Base-by-base conservation (phyloP, 2,888 invertebrate species). In the Caprella mutica region DNA sequence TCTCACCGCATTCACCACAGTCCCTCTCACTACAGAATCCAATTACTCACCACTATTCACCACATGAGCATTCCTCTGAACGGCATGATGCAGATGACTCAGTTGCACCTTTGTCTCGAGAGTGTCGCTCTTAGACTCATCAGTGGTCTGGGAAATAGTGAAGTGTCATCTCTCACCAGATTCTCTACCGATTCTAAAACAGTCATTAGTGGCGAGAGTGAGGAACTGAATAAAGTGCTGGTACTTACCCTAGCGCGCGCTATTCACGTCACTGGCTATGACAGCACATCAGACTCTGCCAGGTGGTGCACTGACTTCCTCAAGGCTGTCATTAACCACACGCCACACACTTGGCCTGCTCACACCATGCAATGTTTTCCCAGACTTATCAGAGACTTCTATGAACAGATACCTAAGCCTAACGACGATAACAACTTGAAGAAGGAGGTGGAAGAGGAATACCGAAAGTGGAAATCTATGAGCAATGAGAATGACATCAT, bases 381-480 rank as follows among this genome's bases (percentile, higher is more conserved):
- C 0, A 81, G 85, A 0, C 85, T 86, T 5, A 77, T 94, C 4
- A 83, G 85, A 50, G 92, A 92, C 68, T 94, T 93, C 71, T 94
- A 92, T 72, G 80, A 86, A 52, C 83, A 85, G 74, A 65, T 66
- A 56, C 53, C 61, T 19, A 55, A 56, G 21, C 63, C 65, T 8
- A 44, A 62, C 70, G 93, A 93, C 39, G 46, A 44, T 24, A 44
- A 55, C 33, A 55, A 55, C 24, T 21, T 55, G 33, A 55, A 55
- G 65, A 63, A 89, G 74, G 86, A 88, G 0, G 91, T 93, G 0
- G 92, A 93, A 69, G 91, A 93, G 69, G 96, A 96, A 70, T 94
- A 93, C 70, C 79, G 92, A 65, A 94, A 93, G 71, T 94, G 93
- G 93, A 86, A 85, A 42, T 88, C 90, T 0, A 94, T 96, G 93